Base-by-base conservation (phyloP, 1,140 invertebrate genomes). In the Cylas formicarius region DNA sequence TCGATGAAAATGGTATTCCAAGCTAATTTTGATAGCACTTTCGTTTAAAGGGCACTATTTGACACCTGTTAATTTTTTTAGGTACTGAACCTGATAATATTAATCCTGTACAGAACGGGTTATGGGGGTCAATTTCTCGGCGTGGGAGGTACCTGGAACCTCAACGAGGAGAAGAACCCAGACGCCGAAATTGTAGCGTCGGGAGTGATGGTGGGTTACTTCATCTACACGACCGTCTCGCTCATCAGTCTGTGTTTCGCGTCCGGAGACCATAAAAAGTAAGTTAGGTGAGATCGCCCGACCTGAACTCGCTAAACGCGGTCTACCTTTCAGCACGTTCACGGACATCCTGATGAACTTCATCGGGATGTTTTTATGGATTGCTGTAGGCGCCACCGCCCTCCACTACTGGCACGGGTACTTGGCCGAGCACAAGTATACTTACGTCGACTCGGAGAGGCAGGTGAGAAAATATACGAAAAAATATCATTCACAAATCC, bases 341-440 rank as follows among this genome's bases (percentile, higher is more conserved):
- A 64, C 75, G 4, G 86, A 90, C 64, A 78, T 86, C 33, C 77
- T 90, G 37, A 90, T 90, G 86, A 89, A 89, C 64, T 80, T 89
- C 42, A 73, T 86, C 28, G 86, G 86, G 7, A 78, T 82, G 37
- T 80, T 90, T 58, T 70, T 90, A 70, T 90, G 85, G 73, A 68
- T 88, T 3, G 82, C 82, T 0, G 82, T 89, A 3, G 86, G 86
- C 2, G 86, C 82, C 2, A 83, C 83, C 14, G 84, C 85, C 0
- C 69, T 90, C 13, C 86, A 90, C 65, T 90, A 89, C 65, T 90
- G 87, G 87, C 76, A 80, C 39, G 86, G 86, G 6, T 89, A 87
- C 67, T 74, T 81, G 61, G 72, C 75, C 11, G 82, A 86, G 53
- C 76, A 86, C 55, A 81, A 84, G 53, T 85, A 75, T 62, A 66